Percentiles rank a stretch among this genome's conserved stretches.
phyloP scores from a whole-genome alignment of 2,888 invertebrate genomes.

The Sinopyrophorus schimmeli region DNA sequence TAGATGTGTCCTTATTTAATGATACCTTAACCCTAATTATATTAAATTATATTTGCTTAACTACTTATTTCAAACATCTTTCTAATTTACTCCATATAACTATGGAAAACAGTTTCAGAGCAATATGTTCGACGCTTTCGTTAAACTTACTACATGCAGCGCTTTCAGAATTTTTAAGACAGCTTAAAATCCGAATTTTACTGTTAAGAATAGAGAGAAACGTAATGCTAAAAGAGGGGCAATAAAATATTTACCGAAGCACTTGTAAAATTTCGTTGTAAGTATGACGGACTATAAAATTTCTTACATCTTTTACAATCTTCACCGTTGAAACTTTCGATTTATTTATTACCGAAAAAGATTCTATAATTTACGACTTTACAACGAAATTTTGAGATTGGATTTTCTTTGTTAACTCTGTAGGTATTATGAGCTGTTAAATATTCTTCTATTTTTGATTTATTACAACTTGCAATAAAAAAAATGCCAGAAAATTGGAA shows the following conservation, averaged over 20 bases:
- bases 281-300: conserved; percentile 19
- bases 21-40: no score
- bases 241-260: conserved; percentile 25
- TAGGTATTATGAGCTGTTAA: conserved; percentile 3
- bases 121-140: no score
- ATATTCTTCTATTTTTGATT: conserved; percentile 10
- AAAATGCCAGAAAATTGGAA: no score
- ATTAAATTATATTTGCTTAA: no score
- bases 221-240: conserved; percentile 11
- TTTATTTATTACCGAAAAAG: conserved; percentile 21
- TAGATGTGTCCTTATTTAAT: no score
- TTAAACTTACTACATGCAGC: no score
- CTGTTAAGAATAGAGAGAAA: conserved; percentile 2
- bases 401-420: conserved; percentile 10
- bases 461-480: no score
- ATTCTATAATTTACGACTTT: conserved; percentile 20
- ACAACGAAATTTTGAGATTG: conserved; percentile 17
- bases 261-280: conserved; percentile 28
- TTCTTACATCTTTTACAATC: conserved; percentile 17
- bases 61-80: no score
- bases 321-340: conserved; percentile 10
- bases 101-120: no score
- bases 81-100: no score
- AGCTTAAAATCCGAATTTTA: conserved; percentile 4
- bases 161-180: not conserved